These are phyloP conservation scores for Hippasteria phrygiana DNA, from an alignment of 53 echinoderm and acorn worm genomes.

Conservation along the genomic window DNA sequence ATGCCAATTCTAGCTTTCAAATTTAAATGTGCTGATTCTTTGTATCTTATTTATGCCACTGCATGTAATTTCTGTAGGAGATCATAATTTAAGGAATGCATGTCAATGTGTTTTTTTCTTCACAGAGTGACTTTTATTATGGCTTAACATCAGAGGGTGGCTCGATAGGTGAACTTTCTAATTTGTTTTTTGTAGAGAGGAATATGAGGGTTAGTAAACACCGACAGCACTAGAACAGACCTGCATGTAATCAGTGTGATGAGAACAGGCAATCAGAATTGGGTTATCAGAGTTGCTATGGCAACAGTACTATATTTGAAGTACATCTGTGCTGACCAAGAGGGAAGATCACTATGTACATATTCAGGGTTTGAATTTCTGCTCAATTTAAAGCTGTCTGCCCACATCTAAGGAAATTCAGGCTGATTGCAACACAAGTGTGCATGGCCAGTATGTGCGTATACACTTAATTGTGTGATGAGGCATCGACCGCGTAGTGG, in stretches of 20 bases:
- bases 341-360: conserved; percentile 17
- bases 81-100: too few relatives aligned
- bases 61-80: too few relatives aligned
- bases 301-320: conserved; percentile 60
- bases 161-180: neutral
- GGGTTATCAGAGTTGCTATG: conserved; percentile 51
- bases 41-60: too few relatives aligned
- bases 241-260: conserved; percentile 18
- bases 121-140: too few relatives aligned
- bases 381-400: conserved; percentile 54
- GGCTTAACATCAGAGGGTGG: neutral
- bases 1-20: too few relatives aligned
- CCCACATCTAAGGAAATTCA: conserved; percentile 11
- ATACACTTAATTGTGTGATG: too few relatives aligned
- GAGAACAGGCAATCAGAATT: conserved; percentile 37
- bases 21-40: too few relatives aligned
- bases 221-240: conserved; percentile 8
- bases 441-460: neutral
- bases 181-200: neutral
- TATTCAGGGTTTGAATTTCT: conserved; percentile 50
- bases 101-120: too few relatives aligned
- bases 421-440: conserved; percentile 39
- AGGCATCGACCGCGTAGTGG: too few relatives aligned
- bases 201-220: neutral
- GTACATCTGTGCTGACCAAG: conserved; percentile 29